Evolutionary conservation across 2,888 invertebrate species (phyloP), one percentile per base, ranked within the genome.

Genomic region (Acanthacorydalis orientalis): DNA sequence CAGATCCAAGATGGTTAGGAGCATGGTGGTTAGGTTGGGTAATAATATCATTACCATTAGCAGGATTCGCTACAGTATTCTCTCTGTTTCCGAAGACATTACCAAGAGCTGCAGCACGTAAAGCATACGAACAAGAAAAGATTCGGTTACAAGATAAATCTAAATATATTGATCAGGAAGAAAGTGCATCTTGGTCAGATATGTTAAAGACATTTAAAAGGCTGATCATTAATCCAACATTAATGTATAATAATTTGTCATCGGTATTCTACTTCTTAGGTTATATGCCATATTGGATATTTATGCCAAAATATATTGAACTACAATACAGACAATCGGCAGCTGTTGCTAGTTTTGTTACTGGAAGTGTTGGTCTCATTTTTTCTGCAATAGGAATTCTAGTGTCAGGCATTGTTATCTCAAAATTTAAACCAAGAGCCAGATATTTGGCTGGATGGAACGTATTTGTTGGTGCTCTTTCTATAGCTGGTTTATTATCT

Each of bases 21-120:
- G 84, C 85, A n/a, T 85, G 84, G 84, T 86, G 84, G 84, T 58
- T 83, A 42, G 83, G 82, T 1, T 83, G 81, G 78, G 65, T 81
- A 16, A 69, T 82, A 12, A 62, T 81, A 39, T 78, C 75, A 11
- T 60, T 70, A 1, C 60, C 77, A 2, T 64, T 80, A 14, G 67
- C 77, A 39, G 51, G 77, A 7, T 73, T 78, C 9, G 75, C 79
- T 0, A 68, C 74, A 11, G 64, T 82, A 3, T 59, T 83, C 14
- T 75, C 78, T 1, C 66, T 82, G 49, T 83, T 83, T 53, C 83
- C 83, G 0, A 77, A 78, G 55, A 76, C 78, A 7, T 59, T 83
- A 44, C 83, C 83, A 0, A 62, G 79, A 43, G 77, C 80, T 0
- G 75, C 73, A 1, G 74, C 76, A 0, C 64, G 79, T 14, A 73